Conservation (phyloP, 2,888 invertebrate species). For the Drosophila infuscata region DNA sequence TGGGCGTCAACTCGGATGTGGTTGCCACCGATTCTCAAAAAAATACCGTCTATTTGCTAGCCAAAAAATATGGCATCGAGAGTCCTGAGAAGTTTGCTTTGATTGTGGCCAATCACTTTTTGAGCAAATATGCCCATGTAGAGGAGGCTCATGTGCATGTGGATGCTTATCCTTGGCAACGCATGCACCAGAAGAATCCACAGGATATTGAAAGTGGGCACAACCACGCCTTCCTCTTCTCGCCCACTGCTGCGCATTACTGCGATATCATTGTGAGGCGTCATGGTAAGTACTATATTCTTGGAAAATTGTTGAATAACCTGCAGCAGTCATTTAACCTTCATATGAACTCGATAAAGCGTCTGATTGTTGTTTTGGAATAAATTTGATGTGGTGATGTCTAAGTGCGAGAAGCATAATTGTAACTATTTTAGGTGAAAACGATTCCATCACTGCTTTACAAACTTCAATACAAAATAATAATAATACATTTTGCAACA, state of each 20-base stretch:
- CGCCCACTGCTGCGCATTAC: constrained; percentile 89
- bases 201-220: constrained; percentile 85
- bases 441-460: neutral
- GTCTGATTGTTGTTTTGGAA: neutral
- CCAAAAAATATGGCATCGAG: constrained; percentile 91
- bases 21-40: constrained; percentile 94
- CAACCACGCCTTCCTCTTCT: constrained; percentile 91
- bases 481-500: neutral
- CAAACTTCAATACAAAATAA: neutral
- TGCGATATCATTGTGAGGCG: constrained; percentile 89
- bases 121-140: constrained; percentile 91
- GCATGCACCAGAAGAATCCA: constrained; percentile 86
- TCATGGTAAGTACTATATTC: constrained; percentile 86
- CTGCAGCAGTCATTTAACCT: neutral
- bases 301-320: too few relatives aligned
- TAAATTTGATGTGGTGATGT: neutral
- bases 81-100: constrained; percentile 92
- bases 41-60: constrained; percentile 92
- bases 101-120: constrained; percentile 90
- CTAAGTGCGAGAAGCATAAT: neutral
- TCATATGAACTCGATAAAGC: neutral
- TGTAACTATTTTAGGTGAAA: neutral
- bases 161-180: constrained; percentile 92
- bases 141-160: constrained; percentile 89
- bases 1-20: constrained; percentile 90